These are phyloP conservation scores for Dusona sp. DNA, from an alignment of 2,888 invertebrate species.

Conservation along the genomic window DNA sequence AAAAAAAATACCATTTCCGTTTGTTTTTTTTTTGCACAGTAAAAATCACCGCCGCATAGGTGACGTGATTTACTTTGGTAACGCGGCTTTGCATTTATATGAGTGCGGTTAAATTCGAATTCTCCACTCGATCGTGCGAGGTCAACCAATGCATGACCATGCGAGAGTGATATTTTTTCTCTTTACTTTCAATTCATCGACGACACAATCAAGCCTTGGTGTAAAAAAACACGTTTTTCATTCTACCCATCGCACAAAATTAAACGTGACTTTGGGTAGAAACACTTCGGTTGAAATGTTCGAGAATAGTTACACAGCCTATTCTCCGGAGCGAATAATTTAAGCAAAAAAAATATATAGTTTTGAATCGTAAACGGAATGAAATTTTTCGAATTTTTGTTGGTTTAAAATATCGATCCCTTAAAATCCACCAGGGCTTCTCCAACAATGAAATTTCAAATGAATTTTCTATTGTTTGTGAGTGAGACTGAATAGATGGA, in stretches of 20 bases:
- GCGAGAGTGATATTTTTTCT: conserved; percentile 35
- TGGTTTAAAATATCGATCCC: neutral
- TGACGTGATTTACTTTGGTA: conserved; percentile 25
- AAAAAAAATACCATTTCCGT: neutral
- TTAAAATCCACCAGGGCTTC: neutral
- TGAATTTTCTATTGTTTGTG: neutral
- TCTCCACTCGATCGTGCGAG: conserved; percentile 36
- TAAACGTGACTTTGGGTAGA: neutral
- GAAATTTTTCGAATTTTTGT: neutral
- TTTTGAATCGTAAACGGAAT: neutral
- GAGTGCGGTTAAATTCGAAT: conserved; percentile 50
- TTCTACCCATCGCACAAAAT: neutral
- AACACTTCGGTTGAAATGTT: neutral
- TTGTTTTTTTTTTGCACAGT: neutral
- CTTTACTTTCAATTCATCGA: conserved; percentile 13
- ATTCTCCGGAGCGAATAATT: neutral
- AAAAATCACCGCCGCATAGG: neutral
- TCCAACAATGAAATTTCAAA: neutral
- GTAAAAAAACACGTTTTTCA: conserved; percentile 5
- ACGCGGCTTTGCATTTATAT: conserved; percentile 46
- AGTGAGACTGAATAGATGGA: too few species aligned
- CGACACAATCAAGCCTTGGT: conserved; percentile 16
- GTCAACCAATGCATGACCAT: conserved; percentile 33
- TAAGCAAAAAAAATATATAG: neutral
- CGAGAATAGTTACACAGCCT: neutral